Conservation (phyloP, 2,113 vertebrate species). For the Bettongia penicillata region DNA sequence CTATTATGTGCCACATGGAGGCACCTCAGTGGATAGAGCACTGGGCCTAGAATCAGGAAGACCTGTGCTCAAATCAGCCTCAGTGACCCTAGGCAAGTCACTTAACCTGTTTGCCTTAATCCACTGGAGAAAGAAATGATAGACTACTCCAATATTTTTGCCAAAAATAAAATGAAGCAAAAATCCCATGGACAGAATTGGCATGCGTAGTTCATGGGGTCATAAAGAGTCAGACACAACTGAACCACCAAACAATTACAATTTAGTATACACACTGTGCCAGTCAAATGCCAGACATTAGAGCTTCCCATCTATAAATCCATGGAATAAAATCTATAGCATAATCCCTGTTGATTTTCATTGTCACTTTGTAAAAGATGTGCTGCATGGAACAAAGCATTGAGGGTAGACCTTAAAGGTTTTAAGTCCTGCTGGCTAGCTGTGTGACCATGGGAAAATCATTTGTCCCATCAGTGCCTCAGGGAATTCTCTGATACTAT, state of each 20-base stretch:
- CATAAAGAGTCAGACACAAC: not conserved
- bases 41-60: not conserved
- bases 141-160: not conserved
- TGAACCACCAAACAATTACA: not conserved
- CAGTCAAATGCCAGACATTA: not conserved
- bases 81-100: not conserved
- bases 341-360: not conserved
- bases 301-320: not conserved
- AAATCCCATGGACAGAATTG: not conserved
- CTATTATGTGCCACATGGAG: not conserved
- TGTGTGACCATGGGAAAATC: not conserved
- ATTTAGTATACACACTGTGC: not conserved
- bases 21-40: not conserved
- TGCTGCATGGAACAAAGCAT: too few species aligned
- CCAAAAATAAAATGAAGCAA: not conserved
- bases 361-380: not conserved
- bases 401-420: not conserved
- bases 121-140: not conserved
- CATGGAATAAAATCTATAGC: not conserved
- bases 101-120: not conserved
- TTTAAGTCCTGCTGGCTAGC: not conserved
- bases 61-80: not conserved
- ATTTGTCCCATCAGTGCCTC: not conserved
- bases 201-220: not conserved
- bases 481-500: too few species aligned